phyloP scores from a whole-genome alignment of 2,888 invertebrate genomes.

The Limenitis camilla region DNA sequence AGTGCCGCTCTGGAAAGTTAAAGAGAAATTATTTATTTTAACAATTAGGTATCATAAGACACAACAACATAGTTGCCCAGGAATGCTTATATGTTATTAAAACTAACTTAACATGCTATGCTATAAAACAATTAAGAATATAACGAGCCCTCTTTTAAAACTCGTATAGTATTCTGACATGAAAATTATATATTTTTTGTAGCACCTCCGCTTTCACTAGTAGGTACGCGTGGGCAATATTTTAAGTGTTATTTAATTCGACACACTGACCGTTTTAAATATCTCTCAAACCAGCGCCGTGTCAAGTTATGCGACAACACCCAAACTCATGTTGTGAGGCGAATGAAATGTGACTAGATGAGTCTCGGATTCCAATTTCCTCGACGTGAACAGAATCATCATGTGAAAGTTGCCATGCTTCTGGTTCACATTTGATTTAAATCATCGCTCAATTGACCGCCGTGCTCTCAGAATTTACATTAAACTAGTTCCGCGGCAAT shows the following conservation, averaged over 20 bases:
- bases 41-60: no score
- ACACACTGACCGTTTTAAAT: constrained; percentile 49
- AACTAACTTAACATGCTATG: neutral
- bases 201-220: constrained; percentile 51
- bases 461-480: constrained; percentile 42
- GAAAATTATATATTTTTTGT: constrained; percentile 39
- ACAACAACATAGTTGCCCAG: neutral
- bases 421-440: constrained; percentile 45
- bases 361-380: constrained; percentile 38
- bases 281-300: constrained; percentile 32
- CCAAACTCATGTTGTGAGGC: constrained; percentile 27
- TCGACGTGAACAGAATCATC: constrained; percentile 35
- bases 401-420: constrained; percentile 58
- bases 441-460: constrained; percentile 38
- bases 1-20: constrained; percentile 49
- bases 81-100: neutral
- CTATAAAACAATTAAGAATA: constrained; percentile 8
- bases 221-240: constrained; percentile 40
- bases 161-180: constrained; percentile 37
- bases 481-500: constrained; percentile 39
- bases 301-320: constrained; percentile 41
- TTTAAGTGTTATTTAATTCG: constrained; percentile 58
- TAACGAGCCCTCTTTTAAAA: constrained; percentile 27
- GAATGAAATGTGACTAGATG: constrained; percentile 31
- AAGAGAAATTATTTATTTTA: neutral